A percentile compares a stretch with the other conserved stretches of the same genome.
These are phyloP conservation scores for Gandaritis pyraliata DNA, from an alignment of 2,888 invertebrate species.

Conservation along the genomic window DNA sequence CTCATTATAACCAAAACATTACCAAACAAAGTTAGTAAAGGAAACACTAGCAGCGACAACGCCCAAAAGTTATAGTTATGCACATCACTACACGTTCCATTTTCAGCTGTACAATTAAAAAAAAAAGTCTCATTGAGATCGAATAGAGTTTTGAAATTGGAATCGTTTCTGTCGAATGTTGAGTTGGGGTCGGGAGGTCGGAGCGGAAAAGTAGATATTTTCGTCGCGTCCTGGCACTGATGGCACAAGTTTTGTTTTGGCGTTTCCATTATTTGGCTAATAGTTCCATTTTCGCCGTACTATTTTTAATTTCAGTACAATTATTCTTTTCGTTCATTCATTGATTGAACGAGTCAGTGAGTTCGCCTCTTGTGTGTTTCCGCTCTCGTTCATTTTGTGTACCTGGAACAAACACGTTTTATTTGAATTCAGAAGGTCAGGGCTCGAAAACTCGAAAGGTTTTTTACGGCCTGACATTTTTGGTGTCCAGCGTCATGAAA, in stretches of 20 bases:
- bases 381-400: constrained; percentile 35
- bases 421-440: constrained; percentile 28
- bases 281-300: constrained; percentile 16
- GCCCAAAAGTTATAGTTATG: constrained; percentile 92
- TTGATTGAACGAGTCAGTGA: background rate
- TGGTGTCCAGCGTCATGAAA: constrained; percentile 5
- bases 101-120: constrained; percentile 59
- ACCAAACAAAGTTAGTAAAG: constrained; percentile 96
- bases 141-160: constrained; percentile 53
- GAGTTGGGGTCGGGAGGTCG: constrained; percentile 53
- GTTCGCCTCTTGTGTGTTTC: constrained; percentile 11
- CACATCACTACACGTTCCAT: constrained; percentile 71
- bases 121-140: constrained; percentile 62
- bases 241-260: constrained; percentile 41
- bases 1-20: constrained; percentile 98
- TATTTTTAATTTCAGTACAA: background rate
- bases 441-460: constrained; percentile 19
- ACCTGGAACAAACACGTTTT: constrained; percentile 41
- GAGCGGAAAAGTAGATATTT: constrained; percentile 54
- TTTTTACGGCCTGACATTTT: constrained; percentile 16
- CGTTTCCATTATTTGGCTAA: constrained; percentile 39
- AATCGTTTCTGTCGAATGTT: constrained; percentile 49
- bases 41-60: constrained; percentile 93
- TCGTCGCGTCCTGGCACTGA: constrained; percentile 61
- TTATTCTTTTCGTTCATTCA: background rate